phyloP scores from a whole-genome alignment of 2,888 invertebrate genomes.

The Drosophila gaucha region DNA sequence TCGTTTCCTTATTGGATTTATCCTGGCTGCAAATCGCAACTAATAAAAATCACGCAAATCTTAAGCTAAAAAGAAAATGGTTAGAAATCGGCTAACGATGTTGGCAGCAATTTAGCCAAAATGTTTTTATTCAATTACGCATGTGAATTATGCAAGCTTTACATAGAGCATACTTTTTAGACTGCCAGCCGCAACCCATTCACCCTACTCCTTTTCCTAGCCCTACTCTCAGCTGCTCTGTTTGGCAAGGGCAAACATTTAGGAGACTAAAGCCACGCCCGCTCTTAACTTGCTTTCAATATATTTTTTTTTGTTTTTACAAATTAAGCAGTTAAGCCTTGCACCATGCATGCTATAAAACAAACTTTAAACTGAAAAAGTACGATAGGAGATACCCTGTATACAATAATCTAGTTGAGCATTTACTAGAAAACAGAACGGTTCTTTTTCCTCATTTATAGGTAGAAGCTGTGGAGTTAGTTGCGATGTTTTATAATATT shows the following conservation, averaged over 20 bases:
- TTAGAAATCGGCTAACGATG: slow-evolving; percentile 50
- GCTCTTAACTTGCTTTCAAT: slow-evolving; percentile 17
- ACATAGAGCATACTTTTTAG: slow-evolving; percentile 26
- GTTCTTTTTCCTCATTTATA: too few species aligned
- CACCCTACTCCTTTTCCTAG: too few species aligned
- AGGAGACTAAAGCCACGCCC: slow-evolving; percentile 46
- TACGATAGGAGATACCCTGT: slow-evolving; percentile 13
- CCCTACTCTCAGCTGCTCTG: background rate
- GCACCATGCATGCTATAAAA: slow-evolving; percentile 39
- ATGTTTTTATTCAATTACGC: slow-evolving; percentile 77
- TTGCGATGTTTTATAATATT: too few species aligned
- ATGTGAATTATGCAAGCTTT: slow-evolving; percentile 67
- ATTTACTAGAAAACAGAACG: too few species aligned
- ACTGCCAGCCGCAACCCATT: background rate
- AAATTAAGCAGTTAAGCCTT: slow-evolving; percentile 73
- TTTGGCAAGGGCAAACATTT: slow-evolving; percentile 37
- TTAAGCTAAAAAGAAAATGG: slow-evolving; percentile 61
- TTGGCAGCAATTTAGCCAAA: slow-evolving; percentile 57
- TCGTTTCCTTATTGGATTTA: slow-evolving; percentile 49
- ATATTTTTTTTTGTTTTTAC: slow-evolving; percentile 31
- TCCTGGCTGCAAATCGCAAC: slow-evolving; percentile 67
- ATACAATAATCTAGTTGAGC: background rate
- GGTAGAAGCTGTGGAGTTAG: too few species aligned
- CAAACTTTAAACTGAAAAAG: background rate
- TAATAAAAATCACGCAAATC: slow-evolving; percentile 69